Percentiles rank a stretch among this genome's conserved stretches.
Conservation (phyloP, 2,113 vertebrate species). For the Petrocephalus zakoni region DNA sequence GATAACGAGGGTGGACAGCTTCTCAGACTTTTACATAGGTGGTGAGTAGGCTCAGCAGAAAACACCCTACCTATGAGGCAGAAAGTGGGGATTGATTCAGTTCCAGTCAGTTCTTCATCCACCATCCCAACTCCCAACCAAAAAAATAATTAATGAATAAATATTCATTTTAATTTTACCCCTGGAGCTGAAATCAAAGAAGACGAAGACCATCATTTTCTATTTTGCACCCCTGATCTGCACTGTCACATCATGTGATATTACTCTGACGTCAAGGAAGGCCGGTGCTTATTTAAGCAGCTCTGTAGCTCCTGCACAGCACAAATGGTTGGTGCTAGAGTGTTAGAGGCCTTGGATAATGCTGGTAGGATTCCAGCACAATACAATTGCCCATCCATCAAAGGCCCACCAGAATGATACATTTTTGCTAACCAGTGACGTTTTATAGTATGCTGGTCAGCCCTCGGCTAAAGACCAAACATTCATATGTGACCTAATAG, state of each 20-base stretch:
- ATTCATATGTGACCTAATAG: background rate
- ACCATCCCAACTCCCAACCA: background rate
- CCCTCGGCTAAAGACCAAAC: background rate
- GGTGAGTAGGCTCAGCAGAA: background rate
- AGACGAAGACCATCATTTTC: background rate
- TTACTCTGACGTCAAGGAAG: background rate
- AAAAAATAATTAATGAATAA: background rate
- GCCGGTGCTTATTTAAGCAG: background rate
- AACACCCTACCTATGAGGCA: background rate
- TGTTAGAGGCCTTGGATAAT: background rate
- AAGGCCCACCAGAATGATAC: background rate
- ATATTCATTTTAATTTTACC: conserved; percentile 3
- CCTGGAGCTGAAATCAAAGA: background rate
- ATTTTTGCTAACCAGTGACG: background rate
- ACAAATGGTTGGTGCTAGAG: background rate
- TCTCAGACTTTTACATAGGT: background rate
- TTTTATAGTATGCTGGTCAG: background rate
- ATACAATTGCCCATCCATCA: background rate
- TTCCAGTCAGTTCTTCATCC: conserved; percentile 3
- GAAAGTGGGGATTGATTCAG: background rate
- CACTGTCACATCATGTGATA: background rate
- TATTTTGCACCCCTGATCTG: background rate
- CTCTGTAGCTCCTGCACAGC: background rate
- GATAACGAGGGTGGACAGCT: background rate
- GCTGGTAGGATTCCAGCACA: background rate